These are phyloP conservation scores for Magallana angulata DNA, from an alignment of 1,140 invertebrate genomes.

Conservation along the genomic window DNA sequence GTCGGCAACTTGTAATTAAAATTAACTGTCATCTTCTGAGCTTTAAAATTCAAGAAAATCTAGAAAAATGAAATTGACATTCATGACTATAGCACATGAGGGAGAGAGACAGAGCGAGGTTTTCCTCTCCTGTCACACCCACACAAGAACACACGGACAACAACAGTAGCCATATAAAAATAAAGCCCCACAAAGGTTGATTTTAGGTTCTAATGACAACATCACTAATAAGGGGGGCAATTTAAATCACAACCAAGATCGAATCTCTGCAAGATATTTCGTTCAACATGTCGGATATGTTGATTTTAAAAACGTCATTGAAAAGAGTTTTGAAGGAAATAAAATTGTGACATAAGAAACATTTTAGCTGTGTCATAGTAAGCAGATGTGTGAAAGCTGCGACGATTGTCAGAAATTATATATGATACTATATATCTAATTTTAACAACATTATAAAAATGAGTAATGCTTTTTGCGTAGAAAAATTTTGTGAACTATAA, in stretches of 20 bases:
- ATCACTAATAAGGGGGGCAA: neutral
- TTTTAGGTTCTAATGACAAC: conserved; percentile 18
- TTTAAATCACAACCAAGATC: conserved; percentile 36
- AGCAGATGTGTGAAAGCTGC: neutral
- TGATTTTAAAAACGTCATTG: conserved; percentile 8
- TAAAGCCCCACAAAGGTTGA: conserved; percentile 33
- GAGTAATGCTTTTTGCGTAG: conserved; percentile 28
- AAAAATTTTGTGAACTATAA: conserved; percentile 1
- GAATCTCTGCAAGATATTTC: conserved; percentile 37
- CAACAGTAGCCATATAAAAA: conserved; percentile 27
- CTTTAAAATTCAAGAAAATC: neutral
- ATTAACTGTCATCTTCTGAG: neutral
- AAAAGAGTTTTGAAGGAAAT: neutral
- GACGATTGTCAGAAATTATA: conserved; percentile 26
- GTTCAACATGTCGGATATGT: conserved; percentile 30
- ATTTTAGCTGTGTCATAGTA: neutral
- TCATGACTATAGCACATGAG: conserved; percentile 8
- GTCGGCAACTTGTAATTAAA: neutral
- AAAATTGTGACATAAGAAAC: neutral
- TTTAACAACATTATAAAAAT: conserved; percentile 23
- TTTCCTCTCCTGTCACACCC: neutral
- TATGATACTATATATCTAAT: conserved; percentile 14
- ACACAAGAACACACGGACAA: conserved; percentile 13
- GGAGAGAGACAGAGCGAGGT: neutral
- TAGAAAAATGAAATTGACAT: neutral